Percentiles rank a stretch among this genome's conserved stretches.
These are phyloP conservation scores for Phylloscopus trochiloides DNA, from an alignment of 2,113 vertebrate species.

Conservation along the genomic window DNA sequence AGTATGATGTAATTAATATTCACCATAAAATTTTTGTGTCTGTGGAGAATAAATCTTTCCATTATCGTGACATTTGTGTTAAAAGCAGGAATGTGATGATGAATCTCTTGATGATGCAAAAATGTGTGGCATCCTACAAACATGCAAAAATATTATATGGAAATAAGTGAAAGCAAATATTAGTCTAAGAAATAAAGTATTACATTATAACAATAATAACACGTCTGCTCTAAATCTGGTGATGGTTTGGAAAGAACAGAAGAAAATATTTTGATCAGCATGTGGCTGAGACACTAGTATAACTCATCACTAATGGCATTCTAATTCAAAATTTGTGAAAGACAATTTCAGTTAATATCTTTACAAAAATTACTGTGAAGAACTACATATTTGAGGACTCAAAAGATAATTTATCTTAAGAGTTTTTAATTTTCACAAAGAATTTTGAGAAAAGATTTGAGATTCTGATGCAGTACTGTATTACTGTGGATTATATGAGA, in stretches of 20 bases:
- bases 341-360: not conserved
- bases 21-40: not conserved
- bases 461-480: not conserved
- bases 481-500: not conserved
- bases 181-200: not conserved
- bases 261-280: not conserved
- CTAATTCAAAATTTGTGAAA: not conserved
- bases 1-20: not conserved
- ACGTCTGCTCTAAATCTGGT: not conserved
- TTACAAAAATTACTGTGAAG: not conserved
- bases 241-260: not conserved
- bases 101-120: not conserved
- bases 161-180: not conserved
- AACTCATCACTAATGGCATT: not conserved
- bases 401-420: not conserved
- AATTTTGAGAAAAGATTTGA: not conserved
- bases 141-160: not conserved
- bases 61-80: not conserved
- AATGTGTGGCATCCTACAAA: not conserved
- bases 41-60: not conserved
- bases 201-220: not conserved
- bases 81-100: not conserved
- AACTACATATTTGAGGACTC: not conserved
- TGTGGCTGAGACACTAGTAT: not conserved
- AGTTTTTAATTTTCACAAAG: not conserved